Evolutionary conservation across 2,113 vertebrate genomes (phyloP).

Genomic region (Micromys minutus): DNA sequence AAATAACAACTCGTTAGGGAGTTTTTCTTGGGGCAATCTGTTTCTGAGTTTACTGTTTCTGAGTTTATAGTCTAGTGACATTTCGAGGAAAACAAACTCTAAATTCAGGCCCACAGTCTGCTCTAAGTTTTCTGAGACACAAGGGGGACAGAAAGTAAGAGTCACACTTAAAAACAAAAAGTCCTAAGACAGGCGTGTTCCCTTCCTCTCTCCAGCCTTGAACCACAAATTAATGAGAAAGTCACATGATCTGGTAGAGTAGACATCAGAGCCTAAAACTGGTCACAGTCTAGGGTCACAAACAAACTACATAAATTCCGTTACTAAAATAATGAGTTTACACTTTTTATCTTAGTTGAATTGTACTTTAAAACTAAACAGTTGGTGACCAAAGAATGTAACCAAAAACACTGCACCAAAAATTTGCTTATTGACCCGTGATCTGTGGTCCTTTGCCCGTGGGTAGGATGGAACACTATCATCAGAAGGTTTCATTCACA

Average conservation of each 20-base stretch:
- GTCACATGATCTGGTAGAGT: neutral
- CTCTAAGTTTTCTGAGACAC: neutral
- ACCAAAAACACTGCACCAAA: conserved; percentile 3
- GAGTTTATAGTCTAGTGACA: conserved; percentile 47
- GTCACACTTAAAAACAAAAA: neutral
- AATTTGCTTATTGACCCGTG: neutral
- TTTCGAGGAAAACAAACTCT: conserved; percentile 58
- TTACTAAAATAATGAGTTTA: neutral
- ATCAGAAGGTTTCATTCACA: neutral
- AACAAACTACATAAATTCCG: neutral
- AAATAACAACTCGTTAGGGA: neutral
- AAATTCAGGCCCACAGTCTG: conserved; percentile 28
- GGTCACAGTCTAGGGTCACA: neutral
- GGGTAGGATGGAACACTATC: neutral
- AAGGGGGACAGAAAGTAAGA: conserved; percentile 7
- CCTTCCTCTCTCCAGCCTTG: neutral
- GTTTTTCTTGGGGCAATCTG: neutral
- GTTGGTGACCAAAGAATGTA: neutral
- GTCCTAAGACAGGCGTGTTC: neutral
- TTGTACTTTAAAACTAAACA: neutral
- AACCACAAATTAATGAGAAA: neutral
- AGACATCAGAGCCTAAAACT: neutral
- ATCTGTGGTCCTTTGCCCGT: neutral
- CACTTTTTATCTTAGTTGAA: neutral
- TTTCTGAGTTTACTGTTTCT: conserved; percentile 54